phyloP scores from a whole-genome alignment of 2,113 vertebrate genomes.

The Pelecanus crispus region DNA sequence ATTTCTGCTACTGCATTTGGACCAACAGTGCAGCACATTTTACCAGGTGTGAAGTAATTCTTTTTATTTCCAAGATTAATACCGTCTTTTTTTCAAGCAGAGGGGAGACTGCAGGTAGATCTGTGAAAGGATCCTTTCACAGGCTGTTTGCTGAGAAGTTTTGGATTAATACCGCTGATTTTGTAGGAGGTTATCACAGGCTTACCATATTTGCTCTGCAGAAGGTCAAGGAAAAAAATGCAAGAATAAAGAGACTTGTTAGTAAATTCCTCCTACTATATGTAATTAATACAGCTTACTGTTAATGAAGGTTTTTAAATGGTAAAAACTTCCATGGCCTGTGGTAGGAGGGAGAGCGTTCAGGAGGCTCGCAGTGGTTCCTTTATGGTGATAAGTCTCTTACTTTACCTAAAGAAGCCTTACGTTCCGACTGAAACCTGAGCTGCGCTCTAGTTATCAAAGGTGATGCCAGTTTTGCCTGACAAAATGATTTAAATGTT shows the following conservation, averaged over 20 bases:
- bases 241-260: not conserved
- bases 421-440: not conserved
- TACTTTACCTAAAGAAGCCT: not conserved
- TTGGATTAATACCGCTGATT: not conserved
- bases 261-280: not conserved
- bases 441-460: not conserved
- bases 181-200: not conserved
- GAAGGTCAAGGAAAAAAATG: not conserved
- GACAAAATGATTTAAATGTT: not conserved
- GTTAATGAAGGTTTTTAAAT: not conserved
- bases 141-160: not conserved
- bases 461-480: not conserved
- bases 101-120: not conserved
- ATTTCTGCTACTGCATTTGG: not conserved
- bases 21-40: not conserved
- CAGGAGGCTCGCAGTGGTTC: not conserved
- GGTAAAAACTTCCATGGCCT: not conserved
- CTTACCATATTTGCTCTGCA: not conserved
- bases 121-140: not conserved
- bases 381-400: not conserved
- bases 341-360: not conserved
- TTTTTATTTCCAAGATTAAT: not conserved
- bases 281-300: not conserved
- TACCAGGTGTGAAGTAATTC: not conserved
- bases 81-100: not conserved